Evolutionary conservation across 2,888 invertebrate genomes (phyloP), one percentile per base, ranked within the genome.

Genomic region (Leucophora obtusa): DNA sequence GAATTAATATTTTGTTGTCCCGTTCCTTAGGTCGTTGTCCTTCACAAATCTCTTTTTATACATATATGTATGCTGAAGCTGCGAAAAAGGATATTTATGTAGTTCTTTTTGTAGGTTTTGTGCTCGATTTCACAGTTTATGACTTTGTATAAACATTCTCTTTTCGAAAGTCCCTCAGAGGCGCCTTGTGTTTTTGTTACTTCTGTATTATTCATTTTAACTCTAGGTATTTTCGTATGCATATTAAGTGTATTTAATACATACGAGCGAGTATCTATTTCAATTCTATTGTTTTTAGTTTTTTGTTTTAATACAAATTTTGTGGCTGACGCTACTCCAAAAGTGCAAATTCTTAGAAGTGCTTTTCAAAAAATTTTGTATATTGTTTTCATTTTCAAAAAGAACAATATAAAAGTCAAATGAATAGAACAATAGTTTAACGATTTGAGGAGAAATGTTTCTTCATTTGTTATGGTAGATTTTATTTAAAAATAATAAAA

Each of bases 51-150:
- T 14, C n/a, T n/a, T n/a, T n/a, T n/a, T n/a, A n/a, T n/a, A n/a
- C n/a, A n/a, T n/a, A n/a, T 75, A 17, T 5, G 43, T 38, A 15
- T 28, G n/a, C 14, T 47, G 47, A 75, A 83, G 79, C 86, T 83
- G 82, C 54, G 83, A 83, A 85, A 86, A 86, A 82, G 86, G 85
- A 86, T 86, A 85, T 86, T 84, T 83, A 79, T 78, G 81, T 82
- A 84, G 83, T 84, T 59, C 86, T 83, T 84, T 84, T 51, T 51
- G 33, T 56, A 68, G 75, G 68, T 69, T 75, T 54, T 56, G 14
- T 85, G 84, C 81, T 84, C 83, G 84, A 85, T 86, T 86, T 86
- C 74, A 85, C 86, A 81, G 85, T 86, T 86, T 86, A 86, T 86
- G 85, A 83, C 84, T 83, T 83, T 84, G 83, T 84, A 51, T 35